Percentiles rank a stretch among this genome's conserved stretches.
phyloP scores from a whole-genome alignment of 2,888 invertebrate species.

The Arrhopalites spinosus region DNA sequence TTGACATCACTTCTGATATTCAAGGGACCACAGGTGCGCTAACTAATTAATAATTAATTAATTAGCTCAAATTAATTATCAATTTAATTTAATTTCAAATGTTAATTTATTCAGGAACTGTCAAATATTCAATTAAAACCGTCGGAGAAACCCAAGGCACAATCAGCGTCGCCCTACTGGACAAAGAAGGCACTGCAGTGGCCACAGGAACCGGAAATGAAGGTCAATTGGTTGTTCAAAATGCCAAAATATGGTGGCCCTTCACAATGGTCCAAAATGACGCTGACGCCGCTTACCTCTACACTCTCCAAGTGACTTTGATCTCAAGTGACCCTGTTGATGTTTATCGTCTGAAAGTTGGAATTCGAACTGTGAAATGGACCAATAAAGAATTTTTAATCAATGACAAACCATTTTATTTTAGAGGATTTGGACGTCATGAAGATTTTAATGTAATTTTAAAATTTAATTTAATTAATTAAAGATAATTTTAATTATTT shows the following conservation, averaged over 20 bases:
- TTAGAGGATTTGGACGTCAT: too few relatives aligned
- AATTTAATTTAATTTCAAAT: neutral
- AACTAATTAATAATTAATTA: neutral
- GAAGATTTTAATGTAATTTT: too few relatives aligned
- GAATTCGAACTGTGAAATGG: slow-evolving; percentile 48
- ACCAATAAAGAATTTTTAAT: slow-evolving; percentile 43
- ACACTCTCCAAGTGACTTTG: slow-evolving; percentile 85
- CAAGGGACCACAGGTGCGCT: slow-evolving; percentile 17
- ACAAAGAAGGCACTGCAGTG: slow-evolving; percentile 44
- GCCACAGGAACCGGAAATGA: slow-evolving; percentile 55
- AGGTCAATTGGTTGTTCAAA: slow-evolving; percentile 70
- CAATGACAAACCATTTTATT: too few relatives aligned
- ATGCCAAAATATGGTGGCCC: slow-evolving; percentile 90
- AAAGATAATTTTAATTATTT: too few relatives aligned
- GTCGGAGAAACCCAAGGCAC: too few relatives aligned
- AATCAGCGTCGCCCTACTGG: slow-evolving; percentile 38
- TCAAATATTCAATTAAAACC: too few relatives aligned
- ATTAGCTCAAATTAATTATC: neutral
- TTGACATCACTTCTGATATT: slow-evolving; percentile 59
- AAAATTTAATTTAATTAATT: too few relatives aligned
- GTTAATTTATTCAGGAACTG: too few relatives aligned
- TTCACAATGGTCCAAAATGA: slow-evolving; percentile 50
- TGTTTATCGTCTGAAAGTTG: slow-evolving; percentile 51
- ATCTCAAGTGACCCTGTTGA: slow-evolving; percentile 38
- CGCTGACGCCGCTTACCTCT: slow-evolving; percentile 71